Evolutionary conservation across 2,797 vertebrate genomes (phyloP).

Genomic region (Dallia pectoralis): DNA sequence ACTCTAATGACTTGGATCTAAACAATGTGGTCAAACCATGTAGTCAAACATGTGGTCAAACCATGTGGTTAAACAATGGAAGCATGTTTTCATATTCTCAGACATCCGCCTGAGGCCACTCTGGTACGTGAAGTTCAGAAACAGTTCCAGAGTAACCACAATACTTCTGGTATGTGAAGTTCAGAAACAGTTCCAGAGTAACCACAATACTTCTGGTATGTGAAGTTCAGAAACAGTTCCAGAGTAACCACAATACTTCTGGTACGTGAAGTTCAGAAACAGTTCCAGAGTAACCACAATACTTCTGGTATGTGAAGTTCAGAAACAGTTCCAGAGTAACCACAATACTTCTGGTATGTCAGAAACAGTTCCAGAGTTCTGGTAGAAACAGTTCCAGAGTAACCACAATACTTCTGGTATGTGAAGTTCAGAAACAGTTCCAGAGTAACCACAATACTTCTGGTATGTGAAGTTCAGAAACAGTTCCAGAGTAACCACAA

Average conservation of each 20-base stretch:
- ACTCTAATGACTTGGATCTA: background rate
- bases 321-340: background rate
- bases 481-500: background rate
- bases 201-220: background rate
- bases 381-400: background rate
- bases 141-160: background rate
- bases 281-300: background rate
- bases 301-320: background rate
- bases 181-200: background rate
- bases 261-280: background rate
- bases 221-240: background rate
- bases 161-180: background rate
- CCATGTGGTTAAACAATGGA: slow-evolving; percentile 6
- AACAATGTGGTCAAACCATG: slow-evolving; percentile 4
- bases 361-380: no score
- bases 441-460: background rate
- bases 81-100: background rate
- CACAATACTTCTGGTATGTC: background rate
- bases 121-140: background rate
- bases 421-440: background rate
- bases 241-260: background rate
- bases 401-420: background rate
- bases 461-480: background rate
- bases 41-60: no score
- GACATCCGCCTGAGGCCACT: background rate